Evolutionary conservation across 2,888 invertebrate species (phyloP), one percentile per base, ranked within the genome.

Genomic region (Polyommatus icarus): DNA sequence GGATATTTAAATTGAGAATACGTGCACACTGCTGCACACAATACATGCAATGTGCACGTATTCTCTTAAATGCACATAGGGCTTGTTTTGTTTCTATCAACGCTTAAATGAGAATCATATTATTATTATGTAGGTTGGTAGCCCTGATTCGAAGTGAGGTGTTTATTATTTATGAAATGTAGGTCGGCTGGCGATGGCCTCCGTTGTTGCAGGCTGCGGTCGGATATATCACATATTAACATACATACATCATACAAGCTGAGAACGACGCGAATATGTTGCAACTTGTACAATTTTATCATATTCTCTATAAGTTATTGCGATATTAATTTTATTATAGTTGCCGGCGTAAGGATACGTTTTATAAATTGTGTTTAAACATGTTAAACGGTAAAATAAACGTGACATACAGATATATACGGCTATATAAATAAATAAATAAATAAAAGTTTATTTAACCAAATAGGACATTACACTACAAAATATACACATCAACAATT

Each of bases 101-200:
- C 15, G 67, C 4, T 59, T n/a, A 3, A 8, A 20, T 8, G 15
- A 10, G 10, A 15, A 29, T 29, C 12, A 29, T 1, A 29, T 15
- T 12, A 29, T 15, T 12, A 24, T 10, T 24, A 7, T 67, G 29
- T 54, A 6, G 1, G 15, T 67, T 67, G 29, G 67, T 29, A 67
- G 29, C 67, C 67, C 67, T 67, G 18, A 15, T 67, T 67, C 67
- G 67, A 67, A 75, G 46, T 18, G 50, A 75, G 54, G 75, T 75
- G 75, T 75, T 75, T 75, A 75, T 75, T 75, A 75, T 77, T 77
- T 77, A 71, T 54, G 77, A 73, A 77, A 77, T 77, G 29, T 77
- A 73, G 73, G 77, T 77, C 73, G 61, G 72, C 77, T 72, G 32
- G 50, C 71, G 76, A 36, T 77, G 18, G 77, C 73, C 18, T 73